Evolutionary conservation across 2,113 vertebrate species (phyloP), one percentile per base, ranked within the genome.

Genomic region (Trichechus manatus): DNA sequence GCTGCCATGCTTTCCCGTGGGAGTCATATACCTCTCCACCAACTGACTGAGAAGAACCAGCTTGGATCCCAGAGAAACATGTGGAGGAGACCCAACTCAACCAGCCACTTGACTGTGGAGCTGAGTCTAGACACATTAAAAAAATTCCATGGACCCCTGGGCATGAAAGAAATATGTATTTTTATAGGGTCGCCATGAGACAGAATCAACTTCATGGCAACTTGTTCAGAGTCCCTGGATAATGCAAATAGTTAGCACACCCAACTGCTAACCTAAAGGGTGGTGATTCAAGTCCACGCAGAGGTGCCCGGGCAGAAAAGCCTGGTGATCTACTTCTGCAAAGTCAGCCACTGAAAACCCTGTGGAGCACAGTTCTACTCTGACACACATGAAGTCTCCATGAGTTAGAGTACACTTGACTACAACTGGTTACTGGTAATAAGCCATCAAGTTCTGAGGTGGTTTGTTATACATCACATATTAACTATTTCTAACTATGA

Each of bases 21-120:
- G 1, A 31, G 31, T 63, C 1, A 17, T 0, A 25, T 1, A 11
- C 7, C 74, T 17, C 31, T n/a, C 3, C 2, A 22, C 33, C 31
- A 31, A 42, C 0, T 63, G 23, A 4, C 20, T 74, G 74, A 53
- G 6, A 63, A 42, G 27, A 50, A 10, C 6, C 15, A 42, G 31
- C 33, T 6, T 9, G 15, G 31, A 47, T 33, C 63, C 17, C 39
- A 47, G 19, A 13, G 25, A 29, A 9, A 87, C 20, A 72, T 15
- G 3, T 6, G 9, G 8, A 87, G 6, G 66, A 82, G 13, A 5
- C 27, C 25, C 20, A 42, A 61, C 36, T 19, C 59, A 61, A 17
- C 3, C 6, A 20, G 64, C 9, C 9, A 22, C 22, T 59, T 50
- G 47, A 61, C 47, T 9, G 1, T 5, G 59, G 39, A 81, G 39